A percentile compares a stretch with the other conserved stretches of the same genome.
phyloP scores from a whole-genome alignment of 2,797 vertebrate genomes.

The Halcyon badia region DNA sequence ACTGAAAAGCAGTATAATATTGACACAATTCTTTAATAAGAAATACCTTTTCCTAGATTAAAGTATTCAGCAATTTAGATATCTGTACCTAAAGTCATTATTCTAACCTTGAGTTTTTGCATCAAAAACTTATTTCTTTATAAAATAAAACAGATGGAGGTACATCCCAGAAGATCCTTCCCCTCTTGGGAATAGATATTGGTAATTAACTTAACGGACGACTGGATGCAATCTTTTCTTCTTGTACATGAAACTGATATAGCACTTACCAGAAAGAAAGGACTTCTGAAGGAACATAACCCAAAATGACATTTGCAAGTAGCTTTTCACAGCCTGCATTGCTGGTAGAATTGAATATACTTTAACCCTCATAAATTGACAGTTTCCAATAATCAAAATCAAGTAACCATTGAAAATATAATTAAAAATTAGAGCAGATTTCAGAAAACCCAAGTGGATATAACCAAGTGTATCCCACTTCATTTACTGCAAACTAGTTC shows the following conservation, averaged over 20 bases:
- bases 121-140: not conserved
- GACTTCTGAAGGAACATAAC: not conserved
- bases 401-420: not conserved
- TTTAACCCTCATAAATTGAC: not conserved
- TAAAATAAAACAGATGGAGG: not conserved
- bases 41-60: not conserved
- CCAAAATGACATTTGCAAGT: not conserved
- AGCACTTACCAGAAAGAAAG: slow-evolving; percentile 10
- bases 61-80: not conserved
- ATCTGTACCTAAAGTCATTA: not conserved
- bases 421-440: not conserved
- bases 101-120: not conserved
- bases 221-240: slow-evolving; percentile 8
- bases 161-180: not conserved
- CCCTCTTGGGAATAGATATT: not conserved
- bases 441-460: not conserved
- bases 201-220: slow-evolving; percentile 32
- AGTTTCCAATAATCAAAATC: not conserved
- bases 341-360: not conserved
- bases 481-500: not conserved
- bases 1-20: not conserved
- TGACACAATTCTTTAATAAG: not conserved
- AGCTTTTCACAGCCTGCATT: not conserved
- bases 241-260: not conserved
- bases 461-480: not conserved